These are phyloP conservation scores for Thereva nobilitata DNA, from an alignment of 2,888 invertebrate genomes.

Conservation along the genomic window DNA sequence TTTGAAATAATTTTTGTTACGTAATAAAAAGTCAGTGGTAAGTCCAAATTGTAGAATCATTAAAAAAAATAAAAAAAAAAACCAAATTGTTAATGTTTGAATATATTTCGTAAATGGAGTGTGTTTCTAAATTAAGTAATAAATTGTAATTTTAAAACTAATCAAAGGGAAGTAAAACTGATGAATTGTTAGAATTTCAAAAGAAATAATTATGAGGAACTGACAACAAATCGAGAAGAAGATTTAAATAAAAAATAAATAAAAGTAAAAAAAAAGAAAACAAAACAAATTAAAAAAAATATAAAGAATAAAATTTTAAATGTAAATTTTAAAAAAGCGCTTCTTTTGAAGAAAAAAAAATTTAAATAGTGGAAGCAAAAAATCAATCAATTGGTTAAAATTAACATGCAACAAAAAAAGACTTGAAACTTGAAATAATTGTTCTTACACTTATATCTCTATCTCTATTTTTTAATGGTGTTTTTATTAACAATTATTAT, in stretches of 20 bases:
- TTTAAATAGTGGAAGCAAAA: conserved; percentile 10
- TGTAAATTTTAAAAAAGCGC: conserved; percentile 5
- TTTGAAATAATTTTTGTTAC: neutral
- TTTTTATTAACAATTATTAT: conserved; percentile 34
- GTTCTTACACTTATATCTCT: conserved; percentile 35
- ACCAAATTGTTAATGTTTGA: conserved; percentile 29
- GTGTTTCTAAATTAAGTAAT: conserved; percentile 28
- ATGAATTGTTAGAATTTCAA: neutral
- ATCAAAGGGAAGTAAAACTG: conserved; percentile 8
- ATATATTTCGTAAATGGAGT: conserved; percentile 28
- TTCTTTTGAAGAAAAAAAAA: conserved; percentile 14
- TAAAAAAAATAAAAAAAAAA: conserved; percentile 17
- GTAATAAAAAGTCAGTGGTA: conserved; percentile 20
- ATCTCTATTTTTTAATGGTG: conserved; percentile 39
- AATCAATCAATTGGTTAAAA: conserved; percentile 31
- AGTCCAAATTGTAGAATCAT: conserved; percentile 18
- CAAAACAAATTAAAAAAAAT: neutral
- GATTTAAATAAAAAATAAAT: neutral
- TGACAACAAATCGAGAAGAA: neutral
- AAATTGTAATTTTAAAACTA: conserved; percentile 29
- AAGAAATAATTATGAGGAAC: no score
- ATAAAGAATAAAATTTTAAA: conserved; percentile 10
- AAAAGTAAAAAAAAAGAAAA: neutral
- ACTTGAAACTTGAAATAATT: conserved; percentile 37
- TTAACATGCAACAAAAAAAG: conserved; percentile 37